These are phyloP conservation scores for Nesoenas mayeri DNA, from an alignment of 2,113 vertebrate species.

Conservation along the genomic window DNA sequence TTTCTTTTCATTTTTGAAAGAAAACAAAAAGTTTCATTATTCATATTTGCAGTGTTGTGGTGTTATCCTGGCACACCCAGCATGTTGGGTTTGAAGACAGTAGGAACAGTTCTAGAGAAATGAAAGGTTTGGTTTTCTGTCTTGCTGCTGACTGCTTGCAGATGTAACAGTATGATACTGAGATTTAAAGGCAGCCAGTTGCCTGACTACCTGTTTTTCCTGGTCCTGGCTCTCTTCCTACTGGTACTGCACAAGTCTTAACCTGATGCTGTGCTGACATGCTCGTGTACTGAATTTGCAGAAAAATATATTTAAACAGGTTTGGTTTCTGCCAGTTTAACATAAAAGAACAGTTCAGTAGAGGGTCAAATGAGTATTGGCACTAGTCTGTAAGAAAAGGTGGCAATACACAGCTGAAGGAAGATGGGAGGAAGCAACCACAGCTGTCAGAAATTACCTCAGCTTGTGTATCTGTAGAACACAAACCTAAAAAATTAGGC, in stretches of 20 bases:
- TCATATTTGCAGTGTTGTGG: background rate
- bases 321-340: background rate
- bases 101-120: background rate
- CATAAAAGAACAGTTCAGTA: background rate
- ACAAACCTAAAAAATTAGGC: background rate
- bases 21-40: background rate
- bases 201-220: background rate
- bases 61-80: background rate
- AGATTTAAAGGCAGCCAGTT: background rate
- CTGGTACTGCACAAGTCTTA: background rate
- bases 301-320: background rate
- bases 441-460: background rate
- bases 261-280: background rate
- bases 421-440: background rate
- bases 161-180: background rate
- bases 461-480: background rate
- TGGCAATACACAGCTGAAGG: background rate
- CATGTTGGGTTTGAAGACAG: background rate
- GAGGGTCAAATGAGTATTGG: background rate
- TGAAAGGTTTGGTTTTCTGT: background rate
- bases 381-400: background rate
- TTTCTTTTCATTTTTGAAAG: background rate
- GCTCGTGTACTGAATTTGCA: background rate
- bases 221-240: background rate
- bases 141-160: background rate